Evolutionary conservation across 2,797 vertebrate species (phyloP).

Genomic region (Gambelia wislizenii): DNA sequence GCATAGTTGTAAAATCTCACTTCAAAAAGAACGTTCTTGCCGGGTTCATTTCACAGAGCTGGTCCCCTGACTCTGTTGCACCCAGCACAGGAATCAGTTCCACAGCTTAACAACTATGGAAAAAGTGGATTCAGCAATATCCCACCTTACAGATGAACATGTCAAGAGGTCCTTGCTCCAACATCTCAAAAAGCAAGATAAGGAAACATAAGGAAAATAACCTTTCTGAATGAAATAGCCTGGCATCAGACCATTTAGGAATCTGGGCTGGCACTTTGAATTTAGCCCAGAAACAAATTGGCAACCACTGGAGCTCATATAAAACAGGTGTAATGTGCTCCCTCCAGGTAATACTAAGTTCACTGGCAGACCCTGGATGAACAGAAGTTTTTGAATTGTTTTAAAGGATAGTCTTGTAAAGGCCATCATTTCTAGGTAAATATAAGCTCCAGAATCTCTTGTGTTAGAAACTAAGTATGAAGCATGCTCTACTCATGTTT

Average conservation of each 20-base stretch:
- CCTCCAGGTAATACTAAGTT: neutral
- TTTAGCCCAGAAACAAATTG: neutral
- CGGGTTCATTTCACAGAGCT: neutral
- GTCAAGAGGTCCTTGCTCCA: neutral
- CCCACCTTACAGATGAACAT: neutral
- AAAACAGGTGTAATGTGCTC: neutral
- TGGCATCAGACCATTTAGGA: neutral
- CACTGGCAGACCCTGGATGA: neutral
- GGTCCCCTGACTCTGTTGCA: neutral
- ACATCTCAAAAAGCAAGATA: neutral
- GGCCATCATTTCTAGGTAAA: neutral
- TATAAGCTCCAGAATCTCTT: neutral
- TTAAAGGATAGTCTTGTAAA: neutral
- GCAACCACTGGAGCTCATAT: neutral
- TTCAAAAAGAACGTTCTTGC: neutral
- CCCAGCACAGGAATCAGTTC: neutral
- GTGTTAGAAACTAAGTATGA: neutral
- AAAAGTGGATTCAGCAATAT: neutral
- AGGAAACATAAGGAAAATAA: neutral
- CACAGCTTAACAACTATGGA: neutral
- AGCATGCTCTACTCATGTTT: neutral
- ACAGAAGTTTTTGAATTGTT: neutral
- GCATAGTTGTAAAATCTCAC: neutral
- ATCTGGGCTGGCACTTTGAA: neutral
- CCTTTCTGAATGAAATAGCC: neutral